These are phyloP conservation scores for Scaptomyza graminum DNA, from an alignment of 1,140 invertebrate genomes.

Conservation along the genomic window DNA sequence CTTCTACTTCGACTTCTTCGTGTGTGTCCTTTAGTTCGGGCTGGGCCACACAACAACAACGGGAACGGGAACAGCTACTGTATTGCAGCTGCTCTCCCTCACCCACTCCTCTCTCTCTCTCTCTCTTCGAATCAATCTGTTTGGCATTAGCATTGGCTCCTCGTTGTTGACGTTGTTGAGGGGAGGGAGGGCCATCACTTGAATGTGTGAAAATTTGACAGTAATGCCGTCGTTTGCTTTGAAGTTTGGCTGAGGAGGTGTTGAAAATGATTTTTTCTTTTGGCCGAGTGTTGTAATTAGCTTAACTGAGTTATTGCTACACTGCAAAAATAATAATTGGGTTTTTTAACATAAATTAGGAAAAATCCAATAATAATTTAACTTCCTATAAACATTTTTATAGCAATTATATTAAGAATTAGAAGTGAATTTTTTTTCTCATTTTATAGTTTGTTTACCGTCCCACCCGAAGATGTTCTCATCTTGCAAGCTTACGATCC, in stretches of 20 bases:
- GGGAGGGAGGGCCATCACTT: conserved; percentile 27
- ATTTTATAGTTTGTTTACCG: neutral
- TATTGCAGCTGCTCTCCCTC: conserved; percentile 5
- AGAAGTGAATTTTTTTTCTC: no score
- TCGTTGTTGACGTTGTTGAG: conserved; percentile 33
- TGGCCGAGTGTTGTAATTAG: neutral
- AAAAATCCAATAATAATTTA: neutral
- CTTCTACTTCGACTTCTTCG: conserved; percentile 25
- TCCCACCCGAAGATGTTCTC: neutral
- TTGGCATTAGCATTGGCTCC: conserved; percentile 52
- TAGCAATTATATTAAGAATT: no score
- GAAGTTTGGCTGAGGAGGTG: conserved; percentile 55
- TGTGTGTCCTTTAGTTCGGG: conserved; percentile 64
- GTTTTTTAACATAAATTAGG: no score
- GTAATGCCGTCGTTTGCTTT: conserved; percentile 64
- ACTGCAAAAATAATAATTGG: neutral
- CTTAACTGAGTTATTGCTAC: conserved; percentile 27
- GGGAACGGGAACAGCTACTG: conserved; percentile 27
- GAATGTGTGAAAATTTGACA: conserved; percentile 76
- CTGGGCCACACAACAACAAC: conserved; percentile 35
- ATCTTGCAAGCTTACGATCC: neutral
- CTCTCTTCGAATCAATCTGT: conserved; percentile 47
- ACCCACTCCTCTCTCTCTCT: neutral
- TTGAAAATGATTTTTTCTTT: conserved; percentile 49
- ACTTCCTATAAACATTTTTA: no score